These are phyloP conservation scores for Furcifer pardalis DNA, from an alignment of 2,797 vertebrate genomes.

Conservation along the genomic window DNA sequence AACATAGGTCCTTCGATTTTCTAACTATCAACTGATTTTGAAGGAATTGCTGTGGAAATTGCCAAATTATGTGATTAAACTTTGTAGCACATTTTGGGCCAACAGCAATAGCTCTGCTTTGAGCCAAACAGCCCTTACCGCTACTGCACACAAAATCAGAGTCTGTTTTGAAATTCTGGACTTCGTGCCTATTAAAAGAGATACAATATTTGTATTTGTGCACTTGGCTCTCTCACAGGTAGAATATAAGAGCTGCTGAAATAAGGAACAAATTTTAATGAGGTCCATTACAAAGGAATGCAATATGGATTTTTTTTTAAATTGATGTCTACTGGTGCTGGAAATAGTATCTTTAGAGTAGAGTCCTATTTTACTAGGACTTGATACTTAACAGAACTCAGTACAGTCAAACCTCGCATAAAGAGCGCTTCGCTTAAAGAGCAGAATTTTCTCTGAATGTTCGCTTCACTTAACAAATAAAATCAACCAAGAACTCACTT, in stretches of 20 bases:
- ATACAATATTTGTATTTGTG: constrained; percentile 3
- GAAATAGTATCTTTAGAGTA: constrained; percentile 20
- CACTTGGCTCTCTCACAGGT: not conserved
- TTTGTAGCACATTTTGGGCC: not conserved
- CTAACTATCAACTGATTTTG: not conserved
- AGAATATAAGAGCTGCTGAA: not conserved
- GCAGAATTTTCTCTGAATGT: too few relatives aligned
- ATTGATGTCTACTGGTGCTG: not conserved
- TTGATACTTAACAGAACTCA: too few relatives aligned
- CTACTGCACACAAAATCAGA: not conserved
- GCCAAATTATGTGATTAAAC: constrained; percentile 2
- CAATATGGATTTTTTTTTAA: not conserved
- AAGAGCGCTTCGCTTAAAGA: too few relatives aligned
- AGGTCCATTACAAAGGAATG: not conserved
- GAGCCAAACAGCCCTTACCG: not conserved
- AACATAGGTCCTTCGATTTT: not conserved
- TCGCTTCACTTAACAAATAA: too few relatives aligned
- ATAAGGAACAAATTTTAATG: not conserved
- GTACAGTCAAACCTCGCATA: too few relatives aligned
- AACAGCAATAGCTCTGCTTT: not conserved
- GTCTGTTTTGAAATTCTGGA: constrained; percentile 3
- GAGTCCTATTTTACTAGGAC: not conserved
- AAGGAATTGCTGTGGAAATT: not conserved
- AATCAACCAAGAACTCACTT: too few relatives aligned
- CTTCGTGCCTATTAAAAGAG: not conserved